These are phyloP conservation scores for Cirrhinus mrigala DNA, from an alignment of 2,797 vertebrate species.

Conservation along the genomic window DNA sequence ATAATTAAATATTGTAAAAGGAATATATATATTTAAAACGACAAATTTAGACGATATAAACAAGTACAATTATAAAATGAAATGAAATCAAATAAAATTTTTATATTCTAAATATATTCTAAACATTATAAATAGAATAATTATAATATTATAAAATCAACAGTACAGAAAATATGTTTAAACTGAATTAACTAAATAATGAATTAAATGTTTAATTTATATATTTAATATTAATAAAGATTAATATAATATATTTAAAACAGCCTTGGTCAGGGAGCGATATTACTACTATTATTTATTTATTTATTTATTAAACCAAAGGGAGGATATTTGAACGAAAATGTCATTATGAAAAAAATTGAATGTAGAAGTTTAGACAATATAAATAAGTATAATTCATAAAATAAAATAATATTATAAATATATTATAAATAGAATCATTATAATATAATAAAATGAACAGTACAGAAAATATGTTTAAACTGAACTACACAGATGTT, in stretches of 20 bases:
- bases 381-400: background rate
- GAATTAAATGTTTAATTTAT: background rate
- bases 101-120: too few species aligned
- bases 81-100: too few species aligned
- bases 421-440: too few species aligned
- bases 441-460: too few species aligned
- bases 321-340: background rate
- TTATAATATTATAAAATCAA: too few species aligned
- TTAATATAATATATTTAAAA: background rate
- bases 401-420: background rate
- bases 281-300: background rate
- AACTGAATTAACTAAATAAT: background rate
- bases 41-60: too few species aligned
- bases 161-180: background rate
- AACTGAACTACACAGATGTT: background rate
- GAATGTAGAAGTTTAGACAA: background rate
- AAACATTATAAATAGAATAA: too few species aligned
- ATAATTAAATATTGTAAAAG: too few species aligned
- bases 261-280: background rate
- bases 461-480: background rate
- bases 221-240: too few species aligned
- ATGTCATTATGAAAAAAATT: background rate
- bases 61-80: too few species aligned
- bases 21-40: too few species aligned
- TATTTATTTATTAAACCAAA: background rate